A percentile compares a stretch with the other conserved stretches of the same genome.
Conservation (phyloP, 2,113 vertebrate genomes). For the Oreochromis aureus region DNA sequence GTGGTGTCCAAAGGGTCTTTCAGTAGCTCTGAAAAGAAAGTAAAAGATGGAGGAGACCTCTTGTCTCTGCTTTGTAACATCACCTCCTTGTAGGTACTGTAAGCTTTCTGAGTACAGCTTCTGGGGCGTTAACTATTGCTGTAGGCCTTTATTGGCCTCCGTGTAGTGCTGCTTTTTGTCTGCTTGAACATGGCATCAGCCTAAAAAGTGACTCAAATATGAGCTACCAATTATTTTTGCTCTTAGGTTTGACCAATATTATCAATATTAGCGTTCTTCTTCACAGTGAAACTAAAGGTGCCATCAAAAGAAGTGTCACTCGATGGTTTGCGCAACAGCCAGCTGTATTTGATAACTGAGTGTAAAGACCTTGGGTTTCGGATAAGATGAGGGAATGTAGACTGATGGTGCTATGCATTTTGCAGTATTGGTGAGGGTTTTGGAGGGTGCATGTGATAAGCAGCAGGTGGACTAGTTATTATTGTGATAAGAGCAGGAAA, state of each 20-base stretch:
- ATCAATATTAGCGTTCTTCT: background rate
- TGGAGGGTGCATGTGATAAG: slow-evolving; percentile 35
- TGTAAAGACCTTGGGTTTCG: slow-evolving; percentile 39
- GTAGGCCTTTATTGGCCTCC: background rate
- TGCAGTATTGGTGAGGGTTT: background rate
- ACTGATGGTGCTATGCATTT: background rate
- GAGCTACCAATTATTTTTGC: background rate
- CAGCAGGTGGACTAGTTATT: slow-evolving; percentile 47
- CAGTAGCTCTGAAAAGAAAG: background rate
- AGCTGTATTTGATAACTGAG: slow-evolving; percentile 28
- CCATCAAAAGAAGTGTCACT: background rate
- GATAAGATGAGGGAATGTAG: slow-evolving; percentile 16
- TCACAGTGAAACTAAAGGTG: background rate
- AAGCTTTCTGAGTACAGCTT: background rate
- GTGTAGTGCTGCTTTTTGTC: background rate
- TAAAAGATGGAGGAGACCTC: background rate
- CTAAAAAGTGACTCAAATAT: background rate
- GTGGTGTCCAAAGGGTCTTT: background rate
- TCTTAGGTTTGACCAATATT: background rate
- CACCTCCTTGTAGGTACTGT: background rate
- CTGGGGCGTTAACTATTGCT: background rate
- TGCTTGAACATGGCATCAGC: background rate
- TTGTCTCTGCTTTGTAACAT: background rate
- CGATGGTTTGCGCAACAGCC: background rate
- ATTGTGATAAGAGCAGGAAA: slow-evolving; percentile 38